Evolutionary conservation across 2,113 vertebrate genomes (phyloP), one percentile per base, ranked within the genome.

Genomic region (Sphyrna mokarran): DNA sequence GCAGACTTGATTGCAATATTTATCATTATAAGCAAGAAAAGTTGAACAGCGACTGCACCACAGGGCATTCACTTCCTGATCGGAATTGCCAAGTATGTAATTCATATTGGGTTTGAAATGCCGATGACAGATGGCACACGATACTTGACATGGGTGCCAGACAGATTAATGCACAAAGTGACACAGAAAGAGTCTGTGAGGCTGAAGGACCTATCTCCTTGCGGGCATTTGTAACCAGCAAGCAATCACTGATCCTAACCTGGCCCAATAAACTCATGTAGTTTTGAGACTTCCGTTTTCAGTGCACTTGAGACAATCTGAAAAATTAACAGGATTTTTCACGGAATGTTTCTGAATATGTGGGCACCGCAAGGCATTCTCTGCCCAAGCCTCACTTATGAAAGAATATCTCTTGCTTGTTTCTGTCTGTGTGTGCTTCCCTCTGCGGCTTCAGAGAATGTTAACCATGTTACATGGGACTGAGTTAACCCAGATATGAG

Each of bases 1-100:
- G 66, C 16, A 37, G 22, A 93, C n/a, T 93, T 93, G 33, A 66
- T 93, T 93, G 22, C 61, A 93, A 93, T 93, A 93, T 93, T 93
- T 93, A 23, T 66, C 61, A 93, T 93, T 93, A 37, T 9, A 93
- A 90, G 23, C 13, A 29, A 90, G 3, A 48, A 90, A 54, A 58
- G 10, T 68, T 33, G 29, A 93, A 93, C 14, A 20, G n/a, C n/a
- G 68, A 93, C 18, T 66, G 14, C 89, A 37, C 89, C 89, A 66
- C 33, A 66, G 89, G 89, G 63, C 89, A 37, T 93, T 93, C 20
- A n/a, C 61, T 93, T 66, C n/a, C 89, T 93, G 89, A 93, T 40
- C 66, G 37, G 89, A 66, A 66, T 93, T 93, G 89, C 89, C 16
- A 93, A 93, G 89, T 93, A 16, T 68, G 89, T 61, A 93, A 37